Percentiles rank a stretch among this genome's conserved stretches.
Evolutionary conservation across 2,113 vertebrate species (phyloP).

Genomic region (Galemys pyrenaicus): DNA sequence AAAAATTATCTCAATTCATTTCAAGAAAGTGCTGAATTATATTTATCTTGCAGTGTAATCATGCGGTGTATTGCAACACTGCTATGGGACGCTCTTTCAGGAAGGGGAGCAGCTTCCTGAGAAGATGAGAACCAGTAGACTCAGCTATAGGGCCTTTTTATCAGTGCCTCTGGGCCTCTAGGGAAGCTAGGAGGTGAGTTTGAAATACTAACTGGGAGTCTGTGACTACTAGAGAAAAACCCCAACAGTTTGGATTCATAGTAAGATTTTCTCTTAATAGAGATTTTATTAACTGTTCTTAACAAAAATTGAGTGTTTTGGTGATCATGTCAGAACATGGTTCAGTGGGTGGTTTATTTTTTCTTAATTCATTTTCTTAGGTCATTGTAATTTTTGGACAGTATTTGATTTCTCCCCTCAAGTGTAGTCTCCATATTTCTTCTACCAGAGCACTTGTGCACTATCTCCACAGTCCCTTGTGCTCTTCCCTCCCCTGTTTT

Average conservation of each 20-base stretch:
- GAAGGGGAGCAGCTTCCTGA: background rate
- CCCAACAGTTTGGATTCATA: background rate
- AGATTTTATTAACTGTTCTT: background rate
- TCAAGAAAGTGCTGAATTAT: background rate
- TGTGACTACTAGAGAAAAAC: background rate
- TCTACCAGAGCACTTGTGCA: too few relatives aligned
- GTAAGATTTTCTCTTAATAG: background rate
- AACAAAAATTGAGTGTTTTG: background rate
- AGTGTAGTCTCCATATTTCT: too few relatives aligned
- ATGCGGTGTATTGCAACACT: background rate
- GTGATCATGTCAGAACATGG: background rate
- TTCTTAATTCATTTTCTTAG: too few relatives aligned
- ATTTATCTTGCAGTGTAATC: background rate
- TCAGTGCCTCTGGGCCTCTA: background rate
- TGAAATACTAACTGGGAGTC: background rate
- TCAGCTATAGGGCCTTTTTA: background rate
- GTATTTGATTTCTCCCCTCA: too few relatives aligned
- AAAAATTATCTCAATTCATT: constrained; percentile 23
- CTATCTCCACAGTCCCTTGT: too few relatives aligned
- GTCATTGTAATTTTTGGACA: too few relatives aligned
- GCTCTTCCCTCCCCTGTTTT: too few relatives aligned
- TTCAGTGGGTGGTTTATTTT: background rate
- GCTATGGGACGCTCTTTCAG: background rate
- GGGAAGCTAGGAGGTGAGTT: background rate
- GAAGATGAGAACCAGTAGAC: background rate